phyloP scores from a whole-genome alignment of 2,888 invertebrate species.

The Apodemia zela region DNA sequence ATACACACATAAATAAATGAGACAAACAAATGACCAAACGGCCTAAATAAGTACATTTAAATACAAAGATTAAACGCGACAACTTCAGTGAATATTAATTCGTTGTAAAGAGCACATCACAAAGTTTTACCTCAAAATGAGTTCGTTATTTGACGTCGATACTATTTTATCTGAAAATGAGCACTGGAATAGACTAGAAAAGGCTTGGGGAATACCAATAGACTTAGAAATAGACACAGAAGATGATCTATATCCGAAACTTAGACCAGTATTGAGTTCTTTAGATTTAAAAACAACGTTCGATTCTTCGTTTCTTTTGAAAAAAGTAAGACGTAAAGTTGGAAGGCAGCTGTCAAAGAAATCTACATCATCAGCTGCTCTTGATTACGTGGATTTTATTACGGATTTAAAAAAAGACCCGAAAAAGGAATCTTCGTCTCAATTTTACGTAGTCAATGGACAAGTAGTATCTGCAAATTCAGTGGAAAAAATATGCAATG shows the following conservation, averaged over 20 bases:
- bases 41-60: constrained; percentile 7
- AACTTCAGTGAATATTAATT: constrained; percentile 23
- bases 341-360: constrained; percentile 48
- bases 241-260: constrained; percentile 36
- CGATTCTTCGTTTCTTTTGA: constrained; percentile 60
- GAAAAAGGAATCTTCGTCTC: constrained; percentile 41
- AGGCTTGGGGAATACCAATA: constrained; percentile 62
- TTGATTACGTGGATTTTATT: constrained; percentile 59
- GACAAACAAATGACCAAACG: not conserved
- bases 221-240: constrained; percentile 61
- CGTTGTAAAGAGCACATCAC: constrained; percentile 5
- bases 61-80: constrained; percentile 7
- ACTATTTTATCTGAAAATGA: constrained; percentile 58
- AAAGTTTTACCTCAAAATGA: constrained; percentile 32
- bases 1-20: not conserved
- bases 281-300: constrained; percentile 60
- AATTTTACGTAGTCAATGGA: constrained; percentile 54
- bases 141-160: constrained; percentile 51
- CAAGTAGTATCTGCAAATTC: constrained; percentile 60
- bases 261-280: constrained; percentile 52
- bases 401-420: constrained; percentile 45
- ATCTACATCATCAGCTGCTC: constrained; percentile 36
- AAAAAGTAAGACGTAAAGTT: constrained; percentile 51
- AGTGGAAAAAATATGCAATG: constrained; percentile 60
- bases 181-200: constrained; percentile 60